Evolutionary conservation across 2,113 vertebrate genomes (phyloP).

Genomic region (Hymenochirus boettgeri): DNA sequence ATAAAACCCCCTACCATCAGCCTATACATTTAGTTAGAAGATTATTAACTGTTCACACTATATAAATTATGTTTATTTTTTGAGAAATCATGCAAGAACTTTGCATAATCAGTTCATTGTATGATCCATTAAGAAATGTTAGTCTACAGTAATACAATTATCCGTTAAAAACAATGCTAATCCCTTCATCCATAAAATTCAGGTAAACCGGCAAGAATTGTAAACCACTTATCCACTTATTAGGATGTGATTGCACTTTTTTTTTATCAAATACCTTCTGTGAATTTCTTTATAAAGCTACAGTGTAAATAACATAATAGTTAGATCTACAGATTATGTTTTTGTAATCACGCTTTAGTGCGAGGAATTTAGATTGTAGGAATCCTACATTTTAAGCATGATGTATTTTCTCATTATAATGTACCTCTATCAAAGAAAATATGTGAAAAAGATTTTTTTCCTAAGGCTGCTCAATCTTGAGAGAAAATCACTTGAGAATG

Average conservation of each 20-base stretch:
- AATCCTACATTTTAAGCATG: conserved; percentile 5
- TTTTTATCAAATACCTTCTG: not conserved
- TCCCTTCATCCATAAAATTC: not conserved
- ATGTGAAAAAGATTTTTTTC: conserved; percentile 7
- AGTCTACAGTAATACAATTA: conserved; percentile 21
- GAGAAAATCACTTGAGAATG: conserved; percentile 38
- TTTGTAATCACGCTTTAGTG: not conserved
- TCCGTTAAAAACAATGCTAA: conserved; percentile 14
- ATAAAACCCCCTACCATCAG: too few relatives aligned
- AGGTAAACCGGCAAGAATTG: not conserved
- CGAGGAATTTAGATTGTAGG: conserved; percentile 2
- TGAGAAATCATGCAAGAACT: not conserved
- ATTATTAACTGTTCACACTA: too few relatives aligned
- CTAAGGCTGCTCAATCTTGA: conserved; percentile 23
- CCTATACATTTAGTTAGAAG: too few relatives aligned
- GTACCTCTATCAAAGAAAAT: conserved; percentile 18
- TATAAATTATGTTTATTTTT: not conserved
- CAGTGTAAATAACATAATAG: not conserved
- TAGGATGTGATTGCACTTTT: not conserved
- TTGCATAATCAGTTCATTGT: conserved; percentile 19
- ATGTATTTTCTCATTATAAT: conserved; percentile 22
- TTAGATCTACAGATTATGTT: not conserved
- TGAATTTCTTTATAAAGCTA: not conserved
- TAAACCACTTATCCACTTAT: not conserved
- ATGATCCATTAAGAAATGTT: conserved; percentile 19